These are phyloP conservation scores for Zaprionus inermis DNA, from an alignment of 1,140 invertebrate species.

Conservation along the genomic window DNA sequence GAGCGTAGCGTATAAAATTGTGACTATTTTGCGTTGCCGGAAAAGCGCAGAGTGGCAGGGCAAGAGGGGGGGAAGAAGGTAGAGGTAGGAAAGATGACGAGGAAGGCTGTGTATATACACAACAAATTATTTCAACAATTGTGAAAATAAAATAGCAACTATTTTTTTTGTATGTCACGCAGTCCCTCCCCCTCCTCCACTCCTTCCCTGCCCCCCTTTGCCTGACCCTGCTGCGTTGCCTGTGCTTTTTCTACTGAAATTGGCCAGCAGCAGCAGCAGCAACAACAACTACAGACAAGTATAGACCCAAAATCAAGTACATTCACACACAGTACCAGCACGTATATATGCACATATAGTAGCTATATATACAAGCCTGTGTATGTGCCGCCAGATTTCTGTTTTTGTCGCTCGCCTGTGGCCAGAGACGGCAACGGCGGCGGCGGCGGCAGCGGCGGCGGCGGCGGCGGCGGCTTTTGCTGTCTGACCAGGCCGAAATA, in stretches of 20 bases:
- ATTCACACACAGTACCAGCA: slow-evolving; percentile 66
- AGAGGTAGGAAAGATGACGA: background rate
- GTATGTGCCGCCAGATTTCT: slow-evolving; percentile 35
- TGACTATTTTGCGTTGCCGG: slow-evolving; percentile 45
- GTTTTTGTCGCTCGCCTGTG: slow-evolving; percentile 58
- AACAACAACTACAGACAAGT: slow-evolving; percentile 30
- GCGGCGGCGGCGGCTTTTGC: slow-evolving; percentile 18
- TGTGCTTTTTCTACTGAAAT: slow-evolving; percentile 42
- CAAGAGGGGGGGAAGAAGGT: background rate
- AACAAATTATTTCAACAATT: slow-evolving; percentile 59
- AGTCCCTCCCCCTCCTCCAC: no score
- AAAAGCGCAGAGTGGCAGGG: background rate
- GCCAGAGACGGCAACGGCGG: slow-evolving; percentile 4
- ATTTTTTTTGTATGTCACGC: slow-evolving; percentile 64
- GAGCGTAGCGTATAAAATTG: background rate
- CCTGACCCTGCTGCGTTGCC: background rate
- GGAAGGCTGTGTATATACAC: slow-evolving; percentile 62
- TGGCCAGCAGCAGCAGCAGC: slow-evolving; percentile 16
- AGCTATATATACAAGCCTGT: slow-evolving; percentile 2
- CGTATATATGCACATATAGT: background rate
- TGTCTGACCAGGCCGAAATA: slow-evolving; percentile 53
- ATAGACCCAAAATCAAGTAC: slow-evolving; percentile 77
- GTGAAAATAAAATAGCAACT: slow-evolving; percentile 33
- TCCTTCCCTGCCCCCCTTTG: background rate
- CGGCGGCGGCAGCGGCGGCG: slow-evolving; percentile 7